phyloP scores from a whole-genome alignment of 2,113 vertebrate species.

The Rhynchomys soricoides region DNA sequence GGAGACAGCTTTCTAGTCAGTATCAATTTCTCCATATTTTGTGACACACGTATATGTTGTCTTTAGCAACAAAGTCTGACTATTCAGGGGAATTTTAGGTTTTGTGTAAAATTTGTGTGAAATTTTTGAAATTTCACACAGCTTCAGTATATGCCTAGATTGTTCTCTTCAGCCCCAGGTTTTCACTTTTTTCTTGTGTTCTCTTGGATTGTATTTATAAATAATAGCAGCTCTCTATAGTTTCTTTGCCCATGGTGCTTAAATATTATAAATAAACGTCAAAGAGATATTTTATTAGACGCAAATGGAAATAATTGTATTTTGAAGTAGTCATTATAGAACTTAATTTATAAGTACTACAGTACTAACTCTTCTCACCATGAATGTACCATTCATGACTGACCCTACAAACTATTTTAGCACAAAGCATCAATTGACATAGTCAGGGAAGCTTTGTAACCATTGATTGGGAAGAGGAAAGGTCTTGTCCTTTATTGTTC shows the following conservation, averaged over 20 bases:
- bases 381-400: neutral
- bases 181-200: neutral
- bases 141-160: neutral
- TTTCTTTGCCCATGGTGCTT: neutral
- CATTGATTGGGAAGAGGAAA: neutral
- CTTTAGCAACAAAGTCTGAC: neutral
- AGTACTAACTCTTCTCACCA: neutral
- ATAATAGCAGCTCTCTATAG: neutral
- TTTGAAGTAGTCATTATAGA: neutral
- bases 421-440: neutral
- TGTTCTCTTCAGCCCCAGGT: neutral
- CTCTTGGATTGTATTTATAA: neutral
- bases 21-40: neutral
- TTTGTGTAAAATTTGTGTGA: too few species aligned
- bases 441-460: neutral
- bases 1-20: neutral
- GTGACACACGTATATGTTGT: too few species aligned
- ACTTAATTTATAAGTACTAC: neutral
- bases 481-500: neutral
- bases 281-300: neutral
- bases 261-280: constrained; percentile 17
- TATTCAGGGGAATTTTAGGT: neutral
- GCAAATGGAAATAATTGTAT: neutral
- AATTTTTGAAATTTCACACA: constrained; percentile 55
- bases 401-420: constrained; percentile 32